Evolutionary conservation across 37 sponge, comb jelly and placozoan species (phyloP).

Genomic region (Ianthella basta): DNA sequence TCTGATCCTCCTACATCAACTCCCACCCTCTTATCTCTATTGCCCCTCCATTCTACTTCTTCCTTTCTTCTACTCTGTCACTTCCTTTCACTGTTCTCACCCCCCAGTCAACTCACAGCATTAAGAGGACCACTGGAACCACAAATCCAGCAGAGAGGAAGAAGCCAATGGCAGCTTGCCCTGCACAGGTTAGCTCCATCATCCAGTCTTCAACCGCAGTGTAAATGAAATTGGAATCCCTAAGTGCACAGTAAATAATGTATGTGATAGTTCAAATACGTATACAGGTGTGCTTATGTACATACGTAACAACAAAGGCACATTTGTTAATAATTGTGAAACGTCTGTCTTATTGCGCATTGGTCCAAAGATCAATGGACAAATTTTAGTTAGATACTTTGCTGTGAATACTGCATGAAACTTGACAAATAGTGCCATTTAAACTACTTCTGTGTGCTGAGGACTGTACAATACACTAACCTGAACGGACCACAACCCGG

Average conservation of each 20-base stretch:
- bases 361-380: no score
- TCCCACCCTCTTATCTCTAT: no score
- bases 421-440: no score
- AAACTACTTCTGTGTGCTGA: no score
- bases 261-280: not conserved
- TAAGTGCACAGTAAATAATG: not conserved
- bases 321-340: no score
- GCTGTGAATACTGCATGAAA: no score
- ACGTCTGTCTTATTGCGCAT: no score
- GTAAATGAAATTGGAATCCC: constrained; percentile 32
- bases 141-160: constrained; percentile 75
- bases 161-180: constrained; percentile 61
- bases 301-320: not conserved
- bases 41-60: no score
- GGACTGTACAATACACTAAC: no score
- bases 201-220: constrained; percentile 40
- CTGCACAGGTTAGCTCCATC: constrained; percentile 37
- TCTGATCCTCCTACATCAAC: no score
- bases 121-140: constrained; percentile 64
- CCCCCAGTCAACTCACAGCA: constrained; percentile 58
- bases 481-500: constrained; percentile 78
- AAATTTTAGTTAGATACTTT: no score
- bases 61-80: not conserved
- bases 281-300: not conserved
- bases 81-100: not conserved